Evolutionary conservation across 2,797 vertebrate species (phyloP).

Genomic region (Cottoperca gobio): DNA sequence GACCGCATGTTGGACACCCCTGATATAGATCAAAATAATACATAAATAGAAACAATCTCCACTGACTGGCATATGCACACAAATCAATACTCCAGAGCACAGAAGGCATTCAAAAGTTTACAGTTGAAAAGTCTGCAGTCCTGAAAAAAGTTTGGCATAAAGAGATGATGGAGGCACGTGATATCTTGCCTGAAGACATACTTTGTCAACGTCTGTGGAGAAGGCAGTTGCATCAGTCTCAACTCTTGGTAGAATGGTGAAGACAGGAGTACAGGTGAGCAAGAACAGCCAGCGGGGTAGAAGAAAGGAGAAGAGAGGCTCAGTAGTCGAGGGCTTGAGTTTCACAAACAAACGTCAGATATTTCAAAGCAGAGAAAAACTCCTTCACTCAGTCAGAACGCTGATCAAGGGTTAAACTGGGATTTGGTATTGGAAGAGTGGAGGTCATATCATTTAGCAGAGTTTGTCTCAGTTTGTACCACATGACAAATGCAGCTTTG

Average conservation of each 20-base stretch:
- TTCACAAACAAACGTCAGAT: constrained; percentile 38
- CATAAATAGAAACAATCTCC: background rate
- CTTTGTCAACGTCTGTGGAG: constrained; percentile 47
- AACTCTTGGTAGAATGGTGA: constrained; percentile 39
- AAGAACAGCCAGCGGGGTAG: constrained; percentile 39
- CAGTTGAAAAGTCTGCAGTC: constrained; percentile 42
- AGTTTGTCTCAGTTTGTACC: background rate
- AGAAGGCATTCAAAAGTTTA: constrained; percentile 38
- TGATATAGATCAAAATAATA: too few species aligned
- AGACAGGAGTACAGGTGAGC: constrained; percentile 43
- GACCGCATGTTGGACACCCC: too few species aligned
- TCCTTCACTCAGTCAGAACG: background rate
- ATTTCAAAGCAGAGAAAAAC: constrained; percentile 28
- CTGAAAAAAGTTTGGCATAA: constrained; percentile 39
- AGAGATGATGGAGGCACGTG: constrained; percentile 49
- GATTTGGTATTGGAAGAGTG: background rate
- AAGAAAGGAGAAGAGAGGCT: constrained; percentile 1
- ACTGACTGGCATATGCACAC: background rate
- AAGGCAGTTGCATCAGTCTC: constrained; percentile 64
- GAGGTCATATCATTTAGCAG: background rate
- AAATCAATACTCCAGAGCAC: background rate
- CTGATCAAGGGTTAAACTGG: constrained; percentile 5
- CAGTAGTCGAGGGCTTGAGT: constrained; percentile 16
- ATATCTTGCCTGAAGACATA: constrained; percentile 62
- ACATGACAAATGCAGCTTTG: background rate